Base-by-base conservation (phyloP, 2,797 vertebrate species). In the Alcedo atthis region DNA sequence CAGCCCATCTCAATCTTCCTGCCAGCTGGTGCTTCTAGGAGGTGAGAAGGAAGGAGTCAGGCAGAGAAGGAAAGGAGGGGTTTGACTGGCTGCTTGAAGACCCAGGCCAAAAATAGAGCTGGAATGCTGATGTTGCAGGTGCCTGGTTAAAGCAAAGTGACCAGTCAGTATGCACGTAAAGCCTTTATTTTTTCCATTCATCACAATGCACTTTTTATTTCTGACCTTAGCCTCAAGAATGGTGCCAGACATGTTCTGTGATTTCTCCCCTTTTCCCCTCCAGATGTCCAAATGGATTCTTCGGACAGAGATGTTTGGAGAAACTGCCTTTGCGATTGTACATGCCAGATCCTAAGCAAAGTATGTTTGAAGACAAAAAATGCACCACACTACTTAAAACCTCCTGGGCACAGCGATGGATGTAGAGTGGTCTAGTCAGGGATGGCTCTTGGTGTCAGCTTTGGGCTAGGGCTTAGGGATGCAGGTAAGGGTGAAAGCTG, bases 271-370 rank as follows among this genome's bases (percentile, higher is more conserved):
- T 98, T 98, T 98, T 98, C 98, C 98, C 98, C 98, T 98, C 98
- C 98, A 99, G 99, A 98, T 99, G 99, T 98, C 98, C 98, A 95
- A 98, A 98, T 3, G 99, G 98, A 99, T 99, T 98, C 99, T 99
- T 98, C 97, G 99, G 99, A 98, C 98, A 97, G 89, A 99, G 99
- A 97, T 99, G 99, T 98, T 98, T 98, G 98, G 98, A 99, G 98
- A 98, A 98, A 97, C 98, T 98, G 98, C 99, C 99, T 94, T 98
- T 98, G 98, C 98, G 99, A 98, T 98, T 98, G 98, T 98, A 97
- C 98, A 99, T 99, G 98, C 98, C 98, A 98, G 98, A 98, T 98
- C 98, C 98, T 98, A 98, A 97, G 97, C 98, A 99, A 99, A 99
- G 99, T 99, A 99, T 99, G 99, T 99, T 98, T 98, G 98, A 98